These are phyloP conservation scores for Scomber colias DNA, from an alignment of 2,113 vertebrate genomes.

Conservation along the genomic window DNA sequence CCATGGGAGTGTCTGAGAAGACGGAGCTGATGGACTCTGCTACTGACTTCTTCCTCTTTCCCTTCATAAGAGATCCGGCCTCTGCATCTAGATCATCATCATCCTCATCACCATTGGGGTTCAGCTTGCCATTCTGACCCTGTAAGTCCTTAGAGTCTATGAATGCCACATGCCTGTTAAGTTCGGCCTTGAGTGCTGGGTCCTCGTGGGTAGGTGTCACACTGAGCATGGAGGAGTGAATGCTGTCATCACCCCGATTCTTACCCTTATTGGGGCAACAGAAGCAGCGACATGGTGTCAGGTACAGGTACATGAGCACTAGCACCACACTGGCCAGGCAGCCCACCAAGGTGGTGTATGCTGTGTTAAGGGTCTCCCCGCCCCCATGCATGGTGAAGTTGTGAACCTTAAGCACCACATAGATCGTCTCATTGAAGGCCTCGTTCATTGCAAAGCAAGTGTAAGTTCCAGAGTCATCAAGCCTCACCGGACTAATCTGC, in stretches of 20 bases:
- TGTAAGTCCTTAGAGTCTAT: slow-evolving; percentile 86
- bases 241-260: slow-evolving; percentile 90
- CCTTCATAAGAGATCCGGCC: slow-evolving; percentile 82
- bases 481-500: slow-evolving; percentile 82
- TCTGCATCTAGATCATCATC: slow-evolving; percentile 77
- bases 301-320: slow-evolving; percentile 96
- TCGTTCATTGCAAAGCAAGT: slow-evolving; percentile 91
- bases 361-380: slow-evolving; percentile 93
- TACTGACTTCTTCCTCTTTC: slow-evolving; percentile 93
- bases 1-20: slow-evolving; percentile 98
- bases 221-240: slow-evolving; percentile 96
- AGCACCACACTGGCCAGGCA: slow-evolving; percentile 96
- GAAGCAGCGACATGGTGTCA: slow-evolving; percentile 95
- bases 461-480: slow-evolving; percentile 91
- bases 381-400: slow-evolving; percentile 90
- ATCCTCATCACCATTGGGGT: slow-evolving; percentile 84
- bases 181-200: slow-evolving; percentile 80
- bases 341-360: slow-evolving; percentile 96
- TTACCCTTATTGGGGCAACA: slow-evolving; percentile 91
- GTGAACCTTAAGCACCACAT: slow-evolving; percentile 92
- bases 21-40: slow-evolving; percentile 96
- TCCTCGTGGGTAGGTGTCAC: slow-evolving; percentile 92
- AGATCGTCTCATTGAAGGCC: slow-evolving; percentile 93
- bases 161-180: slow-evolving; percentile 87
- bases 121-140: slow-evolving; percentile 94